These are phyloP conservation scores for Luperina nickerlii DNA, from an alignment of 2,888 invertebrate species.

Conservation along the genomic window DNA sequence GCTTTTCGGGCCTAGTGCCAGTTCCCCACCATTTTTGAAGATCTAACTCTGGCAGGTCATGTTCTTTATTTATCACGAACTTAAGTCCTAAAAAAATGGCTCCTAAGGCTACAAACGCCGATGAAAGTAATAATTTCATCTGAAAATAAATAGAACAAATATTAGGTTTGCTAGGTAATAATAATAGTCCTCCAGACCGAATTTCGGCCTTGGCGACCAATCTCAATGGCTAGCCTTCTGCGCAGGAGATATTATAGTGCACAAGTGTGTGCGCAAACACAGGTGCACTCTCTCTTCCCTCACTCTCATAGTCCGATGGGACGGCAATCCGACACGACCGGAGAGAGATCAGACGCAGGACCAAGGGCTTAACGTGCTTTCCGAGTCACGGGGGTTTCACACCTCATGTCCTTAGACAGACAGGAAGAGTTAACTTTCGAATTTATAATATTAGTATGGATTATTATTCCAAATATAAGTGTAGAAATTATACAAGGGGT, in stretches of 20 bases:
- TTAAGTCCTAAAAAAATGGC: constrained; percentile 72
- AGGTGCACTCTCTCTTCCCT: background rate
- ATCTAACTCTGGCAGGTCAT: constrained; percentile 78
- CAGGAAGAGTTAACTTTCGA: no score
- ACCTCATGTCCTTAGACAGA: no score
- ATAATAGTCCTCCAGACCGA: background rate
- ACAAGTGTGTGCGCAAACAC: background rate
- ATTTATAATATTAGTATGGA: no score
- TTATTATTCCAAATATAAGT: no score
- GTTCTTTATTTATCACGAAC: constrained; percentile 68
- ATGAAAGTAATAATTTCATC: constrained; percentile 75
- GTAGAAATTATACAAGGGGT: no score
- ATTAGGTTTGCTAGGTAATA: background rate
- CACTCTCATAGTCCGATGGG: background rate
- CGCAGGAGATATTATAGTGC: background rate
- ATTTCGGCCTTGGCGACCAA: background rate
- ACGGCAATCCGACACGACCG: background rate
- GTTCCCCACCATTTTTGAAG: constrained; percentile 85
- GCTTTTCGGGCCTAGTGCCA: constrained; percentile 70
- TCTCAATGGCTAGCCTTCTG: background rate
- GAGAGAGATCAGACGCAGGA: no score
- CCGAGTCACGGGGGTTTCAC: background rate
- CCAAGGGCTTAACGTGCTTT: background rate
- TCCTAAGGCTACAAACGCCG: constrained; percentile 68
- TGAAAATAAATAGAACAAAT: constrained; percentile 69